These are phyloP conservation scores for Spea bombifrons DNA, from an alignment of 2,113 vertebrate genomes.

Conservation along the genomic window DNA sequence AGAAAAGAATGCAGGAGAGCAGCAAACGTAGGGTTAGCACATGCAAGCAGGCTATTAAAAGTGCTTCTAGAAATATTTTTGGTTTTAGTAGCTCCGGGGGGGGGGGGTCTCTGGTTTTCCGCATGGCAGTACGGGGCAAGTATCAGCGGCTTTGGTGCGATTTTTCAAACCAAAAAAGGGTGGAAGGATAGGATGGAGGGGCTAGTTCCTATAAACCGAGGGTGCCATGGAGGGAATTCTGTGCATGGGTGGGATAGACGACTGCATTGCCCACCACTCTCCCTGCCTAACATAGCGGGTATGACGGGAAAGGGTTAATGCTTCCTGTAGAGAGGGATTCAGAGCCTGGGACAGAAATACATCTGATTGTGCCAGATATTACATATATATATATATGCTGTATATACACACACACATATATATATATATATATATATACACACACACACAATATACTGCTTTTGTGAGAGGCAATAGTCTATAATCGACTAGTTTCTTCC, in stretches of 20 bases:
- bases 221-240: conserved; percentile 37
- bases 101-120: conserved; percentile 31
- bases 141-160: conserved; percentile 33
- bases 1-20: conserved; percentile 35
- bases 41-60: conserved; percentile 38
- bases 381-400: too few relatives aligned
- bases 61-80: conserved; percentile 45
- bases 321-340: conserved; percentile 12
- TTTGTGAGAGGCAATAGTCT: not conserved
- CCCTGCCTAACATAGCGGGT: not conserved
- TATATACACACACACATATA: too few relatives aligned
- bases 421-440: too few relatives aligned
- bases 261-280: not conserved
- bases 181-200: not conserved
- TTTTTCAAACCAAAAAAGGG: conserved; percentile 17
- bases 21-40: conserved; percentile 32
- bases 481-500: not conserved
- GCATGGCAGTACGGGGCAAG: conserved; percentile 27
- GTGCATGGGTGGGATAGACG: conserved; percentile 15
- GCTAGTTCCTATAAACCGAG: conserved; percentile 7
- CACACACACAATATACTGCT: not conserved
- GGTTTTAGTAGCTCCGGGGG: conserved; percentile 40
- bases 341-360: conserved; percentile 10
- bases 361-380: conserved; percentile 30
- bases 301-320: conserved; percentile 5